Base-by-base conservation (phyloP, 2,113 vertebrate genomes). In the Guaruba guarouba region DNA sequence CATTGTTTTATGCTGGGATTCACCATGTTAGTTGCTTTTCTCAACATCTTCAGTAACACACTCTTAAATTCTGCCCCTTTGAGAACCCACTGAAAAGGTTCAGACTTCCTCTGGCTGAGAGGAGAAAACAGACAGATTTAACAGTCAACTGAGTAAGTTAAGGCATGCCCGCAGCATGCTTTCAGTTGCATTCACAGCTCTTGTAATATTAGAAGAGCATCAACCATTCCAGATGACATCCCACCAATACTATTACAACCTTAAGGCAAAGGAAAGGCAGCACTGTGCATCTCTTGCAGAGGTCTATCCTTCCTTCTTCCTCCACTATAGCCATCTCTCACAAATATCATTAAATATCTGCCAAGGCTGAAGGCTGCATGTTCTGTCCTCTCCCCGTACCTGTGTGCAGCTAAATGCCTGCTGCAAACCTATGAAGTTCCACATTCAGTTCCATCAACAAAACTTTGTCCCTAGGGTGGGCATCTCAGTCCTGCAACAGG, bases 331-430 rank as follows among this genome's bases (percentile, higher is more conserved):
- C 15, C 61, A 59, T 51, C 81, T 84, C 62, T 13, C 69, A 48
- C 9, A 88, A 70, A 52, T 8, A 87, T 4, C 10, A 17, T 12
- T 54, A 52, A 84, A 43, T 27, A 75, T 3, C 70, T 79, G 23
- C 25, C 35, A 61, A 27, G 29, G 25, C 70, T 82, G n/a, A 17
- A 87, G 62, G 35, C 25, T 22, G 1, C 12, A 46, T 6, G 9
- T 87, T 67, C 29, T 27, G 11, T 48, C 37, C 35, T 73, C 39
- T 27, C 55, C 27, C 33, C 52, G 13, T 13, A 59, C 22, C n/a
- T 5, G 1, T 0, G 0, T 11, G 14, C 10, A 77, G 37, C 51
- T 61, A 68, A 76, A 37, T 46, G 29, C 4, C 51, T 66, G 41
- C 31, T 44, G 52, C n/a, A 88, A 61, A 48, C 29, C 64, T 54